Base-by-base conservation (phyloP, 2,113 vertebrate species). In the Syngnathus scovelli region DNA sequence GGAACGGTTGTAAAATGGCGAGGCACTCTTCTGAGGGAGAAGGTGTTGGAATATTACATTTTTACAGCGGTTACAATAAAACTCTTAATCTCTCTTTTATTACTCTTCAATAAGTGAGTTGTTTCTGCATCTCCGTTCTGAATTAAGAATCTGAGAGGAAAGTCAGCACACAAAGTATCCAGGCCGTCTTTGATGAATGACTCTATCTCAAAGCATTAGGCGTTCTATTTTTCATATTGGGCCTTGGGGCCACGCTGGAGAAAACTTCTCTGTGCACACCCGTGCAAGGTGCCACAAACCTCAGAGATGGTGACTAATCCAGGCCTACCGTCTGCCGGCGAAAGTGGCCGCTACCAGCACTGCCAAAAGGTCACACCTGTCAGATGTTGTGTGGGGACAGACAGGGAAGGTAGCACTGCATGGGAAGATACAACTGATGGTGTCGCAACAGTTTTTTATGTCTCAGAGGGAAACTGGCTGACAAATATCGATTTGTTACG, bases 201-300 rank as follows among this genome's bases (percentile, higher is more conserved):
- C 79, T 88, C 89, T 88, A 84, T 92, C 90, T 88, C 69, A 79
- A 82, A 81, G 89, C 87, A 90, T 90, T 90, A 92, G 85, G 83
- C 85, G 85, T 85, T 90, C 88, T 89, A 91, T 91, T 90, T 92
- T 89, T 92, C 89, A 90, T 86, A 80, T 79, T 77, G 27, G 81
- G 83, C 80, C 79, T 78, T 72, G 79, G 49, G 84, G 85, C 87
- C 87, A 67, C 72, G 80, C 78, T 74, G 84, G 55, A 77, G 71
- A 83, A 80, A 71, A 79, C 81, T 78, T 87, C 72, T 64, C 76
- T 23, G 74, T 77, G 83, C 68, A 51, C 79, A 62, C 75, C 74
- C 55, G 77, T 72, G 72, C 81, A 81, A 77, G 72, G 74, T 65
- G 68, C 74, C 78, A 72, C 75, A 73, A 72, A 88, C 78, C 83